These are phyloP conservation scores for Ophion ellenae DNA, from an alignment of 2,888 invertebrate species.

Conservation along the genomic window DNA sequence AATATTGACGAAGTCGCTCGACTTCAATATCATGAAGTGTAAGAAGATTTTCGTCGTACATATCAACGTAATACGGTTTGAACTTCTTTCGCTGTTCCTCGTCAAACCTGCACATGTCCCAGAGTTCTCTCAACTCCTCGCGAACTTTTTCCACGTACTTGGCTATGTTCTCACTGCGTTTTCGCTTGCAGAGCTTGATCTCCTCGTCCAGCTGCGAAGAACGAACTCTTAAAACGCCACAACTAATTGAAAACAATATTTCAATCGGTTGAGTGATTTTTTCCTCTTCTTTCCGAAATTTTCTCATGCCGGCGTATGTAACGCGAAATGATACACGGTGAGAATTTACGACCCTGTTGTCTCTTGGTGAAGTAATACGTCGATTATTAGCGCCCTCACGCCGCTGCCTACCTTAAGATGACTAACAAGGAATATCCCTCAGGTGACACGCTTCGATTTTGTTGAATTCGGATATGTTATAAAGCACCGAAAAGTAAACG, in stretches of 20 bases:
- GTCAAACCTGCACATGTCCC: constrained; percentile 91
- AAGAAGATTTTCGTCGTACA: constrained; percentile 92
- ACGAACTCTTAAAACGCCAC: background rate
- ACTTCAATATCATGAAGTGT: constrained; percentile 92
- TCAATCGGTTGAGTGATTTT: background rate
- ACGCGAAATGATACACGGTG: background rate
- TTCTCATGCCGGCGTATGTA: background rate
- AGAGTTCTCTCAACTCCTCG: constrained; percentile 89
- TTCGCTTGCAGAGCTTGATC: constrained; percentile 89
- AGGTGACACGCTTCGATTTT: no score
- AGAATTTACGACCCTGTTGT: no score
- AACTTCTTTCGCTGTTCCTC: constrained; percentile 87
- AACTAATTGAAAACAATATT: background rate
- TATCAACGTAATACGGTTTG: constrained; percentile 87
- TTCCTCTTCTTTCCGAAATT: background rate
- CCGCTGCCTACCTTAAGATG: no score
- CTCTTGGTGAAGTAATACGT: no score
- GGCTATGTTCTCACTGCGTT: constrained; percentile 90
- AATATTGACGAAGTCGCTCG: constrained; percentile 88
- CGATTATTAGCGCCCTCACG: no score
- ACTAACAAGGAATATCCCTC: no score
- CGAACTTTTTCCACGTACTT: constrained; percentile 88
- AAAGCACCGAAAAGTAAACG: no score
- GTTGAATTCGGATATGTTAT: no score
- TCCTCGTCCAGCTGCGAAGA: constrained; percentile 87